Conservation (phyloP, 2,888 invertebrate species). For the Drosophila recens region DNA sequence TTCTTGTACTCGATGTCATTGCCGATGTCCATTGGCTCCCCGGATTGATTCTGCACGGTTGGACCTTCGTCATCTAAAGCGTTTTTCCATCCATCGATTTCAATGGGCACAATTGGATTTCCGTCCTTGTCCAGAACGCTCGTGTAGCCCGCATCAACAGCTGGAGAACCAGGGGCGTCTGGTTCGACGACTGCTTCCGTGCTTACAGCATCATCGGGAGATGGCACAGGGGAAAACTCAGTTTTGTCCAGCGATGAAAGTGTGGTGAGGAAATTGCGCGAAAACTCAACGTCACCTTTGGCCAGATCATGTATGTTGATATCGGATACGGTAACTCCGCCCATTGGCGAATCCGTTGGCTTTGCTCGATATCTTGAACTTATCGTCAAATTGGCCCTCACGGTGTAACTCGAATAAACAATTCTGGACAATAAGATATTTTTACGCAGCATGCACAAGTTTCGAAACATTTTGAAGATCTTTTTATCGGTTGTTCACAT, state of each 20-base stretch:
- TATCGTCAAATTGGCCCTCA: constrained; percentile 22
- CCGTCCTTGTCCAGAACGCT: constrained; percentile 51
- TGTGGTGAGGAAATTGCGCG: constrained; percentile 58
- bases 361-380: not conserved
- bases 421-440: constrained; percentile 31
- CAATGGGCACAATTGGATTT: constrained; percentile 59
- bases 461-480: constrained; percentile 54
- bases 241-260: constrained; percentile 10
- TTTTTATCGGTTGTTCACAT: not conserved
- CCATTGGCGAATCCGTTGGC: not conserved
- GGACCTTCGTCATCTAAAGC: constrained; percentile 24
- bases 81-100: constrained; percentile 68
- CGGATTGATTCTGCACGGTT: constrained; percentile 43
- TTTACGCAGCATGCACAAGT: constrained; percentile 46
- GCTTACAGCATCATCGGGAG: not conserved
- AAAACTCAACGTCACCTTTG: constrained; percentile 53
- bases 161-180: not conserved
- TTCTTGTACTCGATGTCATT: constrained; percentile 60
- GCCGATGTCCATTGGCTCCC: constrained; percentile 54
- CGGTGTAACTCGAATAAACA: constrained; percentile 21
- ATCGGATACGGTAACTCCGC: constrained; percentile 40
- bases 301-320: constrained; percentile 60
- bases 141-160: not conserved
- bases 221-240: not conserved
- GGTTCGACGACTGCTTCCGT: not conserved